Base-by-base conservation (phyloP, 2,888 invertebrate genomes). In the Hypsopygia costalis region DNA sequence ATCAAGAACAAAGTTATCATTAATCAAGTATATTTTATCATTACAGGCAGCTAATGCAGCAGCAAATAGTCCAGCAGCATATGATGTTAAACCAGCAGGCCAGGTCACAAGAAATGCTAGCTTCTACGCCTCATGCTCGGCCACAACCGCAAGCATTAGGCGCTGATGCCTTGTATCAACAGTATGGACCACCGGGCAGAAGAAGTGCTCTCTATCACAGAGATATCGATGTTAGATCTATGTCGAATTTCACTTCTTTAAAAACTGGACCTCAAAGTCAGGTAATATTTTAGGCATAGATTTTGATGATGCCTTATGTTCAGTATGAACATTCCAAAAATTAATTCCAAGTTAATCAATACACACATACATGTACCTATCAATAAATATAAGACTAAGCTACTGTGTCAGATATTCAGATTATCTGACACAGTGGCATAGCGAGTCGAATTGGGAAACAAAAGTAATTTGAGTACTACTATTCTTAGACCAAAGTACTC, bases 31-130 rank as follows among this genome's bases (percentile, higher is more conserved):
- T 11, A 35, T 3, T 16, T 16, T 16, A 20, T 27, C 9, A 43
- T 55, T 55, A 1, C 72, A 87, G 87, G 40, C 86, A 81, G 59
- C 47, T 86, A 45, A 77, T 85, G 59, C 87, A 89, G 49, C 90
- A 90, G 42, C 90, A 90, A 43, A 73, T 83, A 49, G 77, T 77
- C 1, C 89, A 89, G 39, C 89, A 90, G 36, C 90, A 90, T 46
- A 77, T 90, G 69, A 65, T 89, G 49, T 59, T 89, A 36, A 88
- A 71, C 45, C 88, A 87, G 37, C 90, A 89, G 52, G 83, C 89
- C 2, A 78, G 91, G 51, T 91, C 91, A 3, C 91, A 91, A 49
- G 91, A 91, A 66, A 87, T 91, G 81, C 64, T 91, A 34, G 81
- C 89, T 1, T 74, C 86, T 5, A 72, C 80, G 1, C 78, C 79